A percentile compares a stretch with the other conserved stretches of the same genome.
Evolutionary conservation across 2,888 invertebrate genomes (phyloP).

Genomic region (Rhingia campestris): DNA sequence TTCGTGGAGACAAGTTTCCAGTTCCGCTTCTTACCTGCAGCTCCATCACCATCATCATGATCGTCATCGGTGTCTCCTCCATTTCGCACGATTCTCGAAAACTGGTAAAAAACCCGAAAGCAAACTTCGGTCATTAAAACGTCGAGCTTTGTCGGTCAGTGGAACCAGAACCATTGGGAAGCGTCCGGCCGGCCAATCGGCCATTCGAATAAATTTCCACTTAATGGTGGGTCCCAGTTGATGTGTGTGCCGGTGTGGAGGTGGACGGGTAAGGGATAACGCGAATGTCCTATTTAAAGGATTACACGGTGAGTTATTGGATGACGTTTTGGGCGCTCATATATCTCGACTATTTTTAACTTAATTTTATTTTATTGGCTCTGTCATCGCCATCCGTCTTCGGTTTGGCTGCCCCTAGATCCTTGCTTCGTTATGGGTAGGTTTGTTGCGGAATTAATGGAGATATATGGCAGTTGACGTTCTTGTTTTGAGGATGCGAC

Average conservation of each 20-base stretch:
- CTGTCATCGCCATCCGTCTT: conserved; percentile 73
- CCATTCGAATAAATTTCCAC: conserved; percentile 72
- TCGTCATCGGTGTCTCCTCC: conserved; percentile 39
- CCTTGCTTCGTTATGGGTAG: conserved; percentile 53
- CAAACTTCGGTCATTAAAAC: conserved; percentile 69
- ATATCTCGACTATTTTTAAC: conserved; percentile 81
- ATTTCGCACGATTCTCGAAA: conserved; percentile 41
- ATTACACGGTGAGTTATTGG: conserved; percentile 81
- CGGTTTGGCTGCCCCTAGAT: conserved; percentile 26
- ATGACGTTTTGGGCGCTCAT: conserved; percentile 75
- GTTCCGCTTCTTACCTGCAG: conserved; percentile 48
- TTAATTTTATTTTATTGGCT: conserved; percentile 82
- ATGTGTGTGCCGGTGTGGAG: background rate
- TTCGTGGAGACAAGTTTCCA: conserved; percentile 60
- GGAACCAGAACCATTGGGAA: conserved; percentile 37
- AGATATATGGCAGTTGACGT: conserved; percentile 70
- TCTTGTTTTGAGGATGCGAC: conserved; percentile 12
- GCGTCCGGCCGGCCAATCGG: conserved; percentile 64
- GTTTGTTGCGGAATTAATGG: conserved; percentile 65
- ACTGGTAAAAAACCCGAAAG: conserved; percentile 59
- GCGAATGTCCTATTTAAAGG: conserved; percentile 82
- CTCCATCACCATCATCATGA: conserved; percentile 29
- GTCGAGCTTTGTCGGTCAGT: conserved; percentile 68
- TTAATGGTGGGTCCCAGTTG: conserved; percentile 53
- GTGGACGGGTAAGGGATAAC: conserved; percentile 77